These are phyloP conservation scores for Sympetrum striolatum DNA, from an alignment of 2,888 invertebrate genomes.

Conservation along the genomic window DNA sequence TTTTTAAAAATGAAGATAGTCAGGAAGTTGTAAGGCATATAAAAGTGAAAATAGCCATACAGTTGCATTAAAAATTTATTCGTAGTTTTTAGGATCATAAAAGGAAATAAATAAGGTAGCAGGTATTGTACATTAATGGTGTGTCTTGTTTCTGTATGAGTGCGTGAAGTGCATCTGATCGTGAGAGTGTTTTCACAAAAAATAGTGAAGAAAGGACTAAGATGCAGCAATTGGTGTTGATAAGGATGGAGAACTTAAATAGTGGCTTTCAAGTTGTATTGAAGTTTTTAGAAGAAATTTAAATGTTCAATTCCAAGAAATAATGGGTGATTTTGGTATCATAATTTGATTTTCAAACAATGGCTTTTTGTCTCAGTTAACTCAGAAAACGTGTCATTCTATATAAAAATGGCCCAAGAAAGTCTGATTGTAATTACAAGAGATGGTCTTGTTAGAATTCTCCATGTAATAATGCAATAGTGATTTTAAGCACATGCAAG, in stretches of 20 bases:
- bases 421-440: neutral
- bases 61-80: constrained; percentile 28
- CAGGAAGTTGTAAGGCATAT: constrained; percentile 14
- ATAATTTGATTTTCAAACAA: neutral
- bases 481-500: neutral
- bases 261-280: neutral
- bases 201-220: neutral
- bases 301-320: neutral
- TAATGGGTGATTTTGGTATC: neutral
- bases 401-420: neutral
- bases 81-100: constrained; percentile 11
- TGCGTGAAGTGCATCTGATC: neutral
- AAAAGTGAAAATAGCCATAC: neutral
- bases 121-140: constrained; percentile 37
- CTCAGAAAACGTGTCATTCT: neutral
- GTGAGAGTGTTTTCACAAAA: neutral
- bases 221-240: neutral
- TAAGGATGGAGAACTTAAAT: neutral
- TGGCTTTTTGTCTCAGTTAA: neutral
- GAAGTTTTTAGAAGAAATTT: neutral
- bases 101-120: constrained; percentile 34
- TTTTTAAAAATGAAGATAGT: neutral
- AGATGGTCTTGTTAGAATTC: neutral
- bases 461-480: neutral
- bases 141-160: constrained; percentile 33